Evolutionary conservation across 2,888 invertebrate genomes (phyloP).

Genomic region (Drosophila putrida): DNA sequence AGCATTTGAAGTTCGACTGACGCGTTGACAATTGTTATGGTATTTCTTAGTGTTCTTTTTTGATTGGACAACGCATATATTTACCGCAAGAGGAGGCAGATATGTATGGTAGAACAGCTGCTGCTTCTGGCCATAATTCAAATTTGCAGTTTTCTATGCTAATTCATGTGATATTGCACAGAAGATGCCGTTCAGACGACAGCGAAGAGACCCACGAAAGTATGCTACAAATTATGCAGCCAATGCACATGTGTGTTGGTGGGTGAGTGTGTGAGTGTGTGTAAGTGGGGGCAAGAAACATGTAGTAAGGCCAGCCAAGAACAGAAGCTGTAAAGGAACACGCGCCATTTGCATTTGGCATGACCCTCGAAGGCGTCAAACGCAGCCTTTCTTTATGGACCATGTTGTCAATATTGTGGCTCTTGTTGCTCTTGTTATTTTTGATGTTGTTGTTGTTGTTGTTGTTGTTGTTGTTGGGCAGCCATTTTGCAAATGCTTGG

Average conservation of each 20-base stretch:
- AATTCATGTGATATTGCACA: slow-evolving; percentile 77
- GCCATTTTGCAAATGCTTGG: slow-evolving; percentile 36
- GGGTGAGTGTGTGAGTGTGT: slow-evolving; percentile 14
- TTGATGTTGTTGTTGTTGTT: slow-evolving; percentile 14
- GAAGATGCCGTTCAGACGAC: slow-evolving; percentile 56
- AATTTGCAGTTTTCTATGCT: slow-evolving; percentile 84
- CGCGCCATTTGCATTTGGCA: slow-evolving; percentile 70
- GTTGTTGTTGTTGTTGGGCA: slow-evolving; percentile 20
- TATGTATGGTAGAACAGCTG: slow-evolving; percentile 29
- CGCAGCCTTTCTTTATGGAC: slow-evolving; percentile 59
- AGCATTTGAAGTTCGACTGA: not conserved
- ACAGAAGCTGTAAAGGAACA: slow-evolving; percentile 47
- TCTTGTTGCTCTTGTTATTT: not conserved
- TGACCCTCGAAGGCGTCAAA: slow-evolving; percentile 72
- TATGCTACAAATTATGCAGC: slow-evolving; percentile 62
- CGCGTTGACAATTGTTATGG: not conserved
- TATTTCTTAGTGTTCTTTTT: slow-evolving; percentile 16
- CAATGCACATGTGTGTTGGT: slow-evolving; percentile 18
- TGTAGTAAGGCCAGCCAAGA: slow-evolving; percentile 39
- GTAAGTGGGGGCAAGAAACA: slow-evolving; percentile 18
- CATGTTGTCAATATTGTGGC: slow-evolving; percentile 20
- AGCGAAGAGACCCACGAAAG: slow-evolving; percentile 40
- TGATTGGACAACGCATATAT: slow-evolving; percentile 50
- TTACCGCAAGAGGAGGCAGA: slow-evolving; percentile 21
- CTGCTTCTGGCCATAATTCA: slow-evolving; percentile 78